Conservation (phyloP, 2,888 invertebrate species). For the Anarsia innoxiella region DNA sequence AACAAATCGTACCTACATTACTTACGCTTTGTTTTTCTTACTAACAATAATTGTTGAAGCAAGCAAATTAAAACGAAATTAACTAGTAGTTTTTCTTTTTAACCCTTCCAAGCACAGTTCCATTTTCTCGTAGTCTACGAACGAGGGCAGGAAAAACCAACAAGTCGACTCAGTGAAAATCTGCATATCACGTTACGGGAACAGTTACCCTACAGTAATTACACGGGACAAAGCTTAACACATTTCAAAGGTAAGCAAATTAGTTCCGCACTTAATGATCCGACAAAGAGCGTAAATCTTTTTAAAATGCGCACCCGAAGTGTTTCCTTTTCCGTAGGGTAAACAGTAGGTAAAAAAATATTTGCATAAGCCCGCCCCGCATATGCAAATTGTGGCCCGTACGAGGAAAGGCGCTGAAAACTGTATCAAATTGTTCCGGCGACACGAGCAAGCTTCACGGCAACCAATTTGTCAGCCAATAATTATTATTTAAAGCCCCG, state of each 20-base stretch:
- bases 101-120: not conserved
- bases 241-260: slow-evolving; percentile 76
- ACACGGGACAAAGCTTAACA: slow-evolving; percentile 67
- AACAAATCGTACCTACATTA: not conserved
- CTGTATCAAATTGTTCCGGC: slow-evolving; percentile 72
- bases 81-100: too few species aligned
- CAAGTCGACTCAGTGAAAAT: slow-evolving; percentile 36
- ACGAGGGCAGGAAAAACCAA: slow-evolving; percentile 36
- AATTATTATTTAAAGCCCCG: slow-evolving; percentile 63
- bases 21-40: not conserved
- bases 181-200: slow-evolving; percentile 66
- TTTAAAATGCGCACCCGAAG: slow-evolving; percentile 66
- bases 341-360: slow-evolving; percentile 69
- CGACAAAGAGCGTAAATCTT: slow-evolving; percentile 75
- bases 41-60: too few species aligned
- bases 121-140: not conserved
- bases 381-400: slow-evolving; percentile 69
- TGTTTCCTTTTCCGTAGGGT: slow-evolving; percentile 64
- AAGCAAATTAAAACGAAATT: too few species aligned
- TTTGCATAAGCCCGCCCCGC: slow-evolving; percentile 68
- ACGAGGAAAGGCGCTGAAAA: slow-evolving; percentile 64
- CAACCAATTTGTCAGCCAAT: slow-evolving; percentile 71
- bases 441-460: slow-evolving; percentile 63
- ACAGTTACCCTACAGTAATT: slow-evolving; percentile 59
- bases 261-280: slow-evolving; percentile 74